Conservation (phyloP, 1,140 invertebrate genomes). For the Drosophila ohnishii region DNA sequence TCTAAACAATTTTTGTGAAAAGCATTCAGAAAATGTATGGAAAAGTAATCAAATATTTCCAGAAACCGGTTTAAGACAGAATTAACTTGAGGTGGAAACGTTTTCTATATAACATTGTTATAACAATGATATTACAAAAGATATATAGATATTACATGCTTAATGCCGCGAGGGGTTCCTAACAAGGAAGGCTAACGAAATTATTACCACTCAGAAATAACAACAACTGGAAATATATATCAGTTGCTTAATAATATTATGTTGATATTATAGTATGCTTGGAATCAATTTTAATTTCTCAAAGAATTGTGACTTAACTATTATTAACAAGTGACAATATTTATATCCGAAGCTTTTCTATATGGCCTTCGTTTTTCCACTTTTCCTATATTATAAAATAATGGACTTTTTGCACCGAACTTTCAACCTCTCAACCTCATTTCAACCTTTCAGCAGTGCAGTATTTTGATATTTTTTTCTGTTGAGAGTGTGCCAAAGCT, state of each 20-base stretch:
- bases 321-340: not conserved
- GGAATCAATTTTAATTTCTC: too few species aligned
- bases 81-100: too few species aligned
- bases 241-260: too few species aligned
- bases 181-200: too few species aligned
- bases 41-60: not conserved
- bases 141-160: too few species aligned
- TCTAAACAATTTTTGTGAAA: slow-evolving; percentile 11
- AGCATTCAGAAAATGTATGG: not conserved
- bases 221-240: too few species aligned
- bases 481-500: slow-evolving; percentile 13
- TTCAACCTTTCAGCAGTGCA: slow-evolving; percentile 29
- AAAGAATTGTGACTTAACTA: not conserved
- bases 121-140: too few species aligned
- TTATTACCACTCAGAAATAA: too few species aligned
- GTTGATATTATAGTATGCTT: too few species aligned
- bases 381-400: not conserved
- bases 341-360: not conserved
- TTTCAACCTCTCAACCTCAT: slow-evolving; percentile 13
- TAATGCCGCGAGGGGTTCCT: too few species aligned
- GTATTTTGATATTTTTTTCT: slow-evolving; percentile 1
- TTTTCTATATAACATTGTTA: too few species aligned
- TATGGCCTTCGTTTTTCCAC: not conserved
- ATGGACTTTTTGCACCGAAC: slow-evolving; percentile 3
- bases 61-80: too few species aligned